Percentiles rank a stretch among this genome's conserved stretches.
phyloP scores from a whole-genome alignment of 2,113 vertebrate species.

The Panurus biarmicus region DNA sequence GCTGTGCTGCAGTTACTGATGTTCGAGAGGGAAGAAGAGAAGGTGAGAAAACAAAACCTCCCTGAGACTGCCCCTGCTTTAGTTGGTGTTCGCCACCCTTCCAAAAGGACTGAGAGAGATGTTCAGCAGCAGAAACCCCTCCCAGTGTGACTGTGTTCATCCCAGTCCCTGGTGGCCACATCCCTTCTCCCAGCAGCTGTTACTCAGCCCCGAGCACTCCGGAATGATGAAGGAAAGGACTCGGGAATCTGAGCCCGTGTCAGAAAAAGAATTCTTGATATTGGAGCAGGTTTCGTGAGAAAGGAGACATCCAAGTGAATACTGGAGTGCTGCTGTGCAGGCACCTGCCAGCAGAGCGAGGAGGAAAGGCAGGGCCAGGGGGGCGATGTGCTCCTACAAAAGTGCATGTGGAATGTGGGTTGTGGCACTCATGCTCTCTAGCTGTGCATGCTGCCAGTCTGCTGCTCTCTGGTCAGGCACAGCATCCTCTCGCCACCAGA shows the following conservation, averaged over 20 bases:
- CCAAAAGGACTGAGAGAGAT: not conserved
- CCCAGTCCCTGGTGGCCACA: not conserved
- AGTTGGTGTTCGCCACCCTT: not conserved
- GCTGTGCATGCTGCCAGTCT: not conserved
- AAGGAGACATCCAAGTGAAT: not conserved
- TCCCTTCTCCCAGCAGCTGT: not conserved
- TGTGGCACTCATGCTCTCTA: not conserved
- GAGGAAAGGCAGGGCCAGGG: not conserved
- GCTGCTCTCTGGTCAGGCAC: not conserved
- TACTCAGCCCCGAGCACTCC: not conserved
- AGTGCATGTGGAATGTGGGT: not conserved
- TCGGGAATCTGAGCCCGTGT: not conserved
- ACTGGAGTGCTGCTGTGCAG: not conserved
- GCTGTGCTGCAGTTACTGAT: not conserved
- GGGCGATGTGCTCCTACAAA: rapidly evolving
- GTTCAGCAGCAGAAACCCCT: not conserved
- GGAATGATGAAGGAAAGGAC: not conserved
- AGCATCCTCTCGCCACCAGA: not conserved
- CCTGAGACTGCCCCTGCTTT: not conserved
- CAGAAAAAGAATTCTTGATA: not conserved
- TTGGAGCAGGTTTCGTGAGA: not conserved
- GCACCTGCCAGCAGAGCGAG: not conserved
- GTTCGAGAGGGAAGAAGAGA: not conserved
- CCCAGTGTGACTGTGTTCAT: not conserved
- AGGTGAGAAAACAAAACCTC: not conserved